phyloP scores from a whole-genome alignment of 37 sponge, comb jelly and placozoan species.

The Oscarella lobularis region DNA sequence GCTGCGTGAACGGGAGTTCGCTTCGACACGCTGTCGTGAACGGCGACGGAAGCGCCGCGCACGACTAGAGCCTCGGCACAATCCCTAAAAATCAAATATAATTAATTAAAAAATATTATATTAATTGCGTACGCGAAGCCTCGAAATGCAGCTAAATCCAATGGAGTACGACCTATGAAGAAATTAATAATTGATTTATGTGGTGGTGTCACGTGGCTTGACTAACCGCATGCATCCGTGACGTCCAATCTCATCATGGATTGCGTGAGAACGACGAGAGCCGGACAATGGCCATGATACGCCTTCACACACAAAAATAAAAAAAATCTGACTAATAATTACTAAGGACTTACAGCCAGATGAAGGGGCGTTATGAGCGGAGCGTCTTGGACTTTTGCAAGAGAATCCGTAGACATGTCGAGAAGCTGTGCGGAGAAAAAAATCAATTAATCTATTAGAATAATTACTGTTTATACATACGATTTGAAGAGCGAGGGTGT shows the following conservation, averaged over 20 bases:
- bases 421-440: no score
- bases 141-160: slow-evolving; percentile 67
- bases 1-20: slow-evolving; percentile 75
- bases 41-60: slow-evolving; percentile 36
- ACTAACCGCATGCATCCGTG: background rate
- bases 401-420: slow-evolving; percentile 45
- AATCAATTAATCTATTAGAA: background rate
- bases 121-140: slow-evolving; percentile 52
- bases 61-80: slow-evolving; percentile 42
- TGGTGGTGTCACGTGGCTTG: background rate
- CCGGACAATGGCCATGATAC: background rate
- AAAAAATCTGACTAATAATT: background rate
- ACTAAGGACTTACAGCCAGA: slow-evolving; percentile 43
- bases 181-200: background rate
- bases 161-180: slow-evolving; percentile 37
- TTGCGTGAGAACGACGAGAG: background rate
- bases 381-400: background rate
- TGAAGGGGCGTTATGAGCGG: slow-evolving; percentile 70
- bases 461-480: slow-evolving; percentile 7
- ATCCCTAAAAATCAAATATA: slow-evolving; percentile 18
- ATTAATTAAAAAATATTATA: background rate
- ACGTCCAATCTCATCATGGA: background rate
- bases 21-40: slow-evolving; percentile 42
- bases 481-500: slow-evolving; percentile 66
- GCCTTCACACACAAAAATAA: background rate